Conservation (phyloP, 2,113 vertebrate genomes). For the Herpailurus yagouaroundi region DNA sequence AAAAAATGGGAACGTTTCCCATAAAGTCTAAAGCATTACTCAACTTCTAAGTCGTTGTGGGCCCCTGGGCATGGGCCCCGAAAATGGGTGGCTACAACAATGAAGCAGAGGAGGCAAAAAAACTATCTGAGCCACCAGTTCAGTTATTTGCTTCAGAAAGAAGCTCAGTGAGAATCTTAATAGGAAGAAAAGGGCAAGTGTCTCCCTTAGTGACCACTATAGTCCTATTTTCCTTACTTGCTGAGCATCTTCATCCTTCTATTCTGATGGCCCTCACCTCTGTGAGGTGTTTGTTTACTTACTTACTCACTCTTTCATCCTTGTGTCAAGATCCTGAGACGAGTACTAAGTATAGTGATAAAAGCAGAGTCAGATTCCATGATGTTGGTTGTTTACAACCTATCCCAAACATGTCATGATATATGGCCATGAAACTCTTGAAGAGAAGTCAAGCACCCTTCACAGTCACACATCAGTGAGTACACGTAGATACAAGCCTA, state of each 20-base stretch:
- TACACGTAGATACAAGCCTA: not conserved
- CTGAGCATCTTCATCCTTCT: too few relatives aligned
- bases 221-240: not conserved
- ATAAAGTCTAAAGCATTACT: too few relatives aligned
- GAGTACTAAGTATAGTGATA: not conserved
- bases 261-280: not conserved
- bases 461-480: too few relatives aligned
- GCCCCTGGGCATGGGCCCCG: too few relatives aligned
- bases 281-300: not conserved
- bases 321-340: not conserved
- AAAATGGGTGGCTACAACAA: not conserved
- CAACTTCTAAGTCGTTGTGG: not conserved
- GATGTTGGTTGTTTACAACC: not conserved
- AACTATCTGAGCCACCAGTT: not conserved
- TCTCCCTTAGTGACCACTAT: not conserved
- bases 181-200: not conserved
- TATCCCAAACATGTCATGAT: not conserved
- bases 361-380: not conserved
- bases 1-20: not conserved
- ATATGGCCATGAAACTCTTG: not conserved
- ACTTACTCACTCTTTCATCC: too few relatives aligned
- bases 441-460: not conserved
- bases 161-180: not conserved
- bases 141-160: not conserved
- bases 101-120: not conserved